These are phyloP conservation scores for Microctonus aethiopoides DNA, from an alignment of 2,888 invertebrate genomes.

Conservation along the genomic window DNA sequence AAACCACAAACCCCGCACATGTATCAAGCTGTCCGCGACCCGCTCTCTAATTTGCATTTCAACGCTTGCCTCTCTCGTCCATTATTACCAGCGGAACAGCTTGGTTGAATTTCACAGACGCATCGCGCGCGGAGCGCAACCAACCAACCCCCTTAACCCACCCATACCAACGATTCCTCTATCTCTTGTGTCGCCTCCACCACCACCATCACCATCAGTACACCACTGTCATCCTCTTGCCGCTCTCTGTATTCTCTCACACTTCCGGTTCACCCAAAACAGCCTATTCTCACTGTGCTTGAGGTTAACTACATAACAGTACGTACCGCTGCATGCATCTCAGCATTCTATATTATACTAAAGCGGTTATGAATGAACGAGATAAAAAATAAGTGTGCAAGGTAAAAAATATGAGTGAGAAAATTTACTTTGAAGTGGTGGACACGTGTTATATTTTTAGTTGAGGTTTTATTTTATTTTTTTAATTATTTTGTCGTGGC, in stretches of 20 bases:
- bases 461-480: no score
- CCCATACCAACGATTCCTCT: not conserved
- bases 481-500: no score
- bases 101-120: conserved; percentile 64
- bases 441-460: no score
- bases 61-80: conserved; percentile 65
- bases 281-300: not conserved
- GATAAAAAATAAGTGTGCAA: no score
- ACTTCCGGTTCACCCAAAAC: conserved; percentile 12
- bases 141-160: conserved; percentile 31
- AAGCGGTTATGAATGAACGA: no score
- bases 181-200: conserved; percentile 24
- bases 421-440: no score
- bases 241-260: not conserved
- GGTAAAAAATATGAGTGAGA: no score
- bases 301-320: not conserved
- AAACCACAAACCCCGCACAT: conserved; percentile 64
- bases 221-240: no score
- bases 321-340: no score
- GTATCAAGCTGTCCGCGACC: conserved; percentile 65
- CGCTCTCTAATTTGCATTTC: conserved; percentile 65
- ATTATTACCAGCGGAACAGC: conserved; percentile 65
- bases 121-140: conserved; percentile 43
- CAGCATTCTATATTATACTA: not conserved
- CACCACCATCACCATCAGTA: no score